Evolutionary conservation across 2,888 invertebrate genomes (phyloP), one percentile per base, ranked within the genome.

Genomic region (Melanotus villosus): DNA sequence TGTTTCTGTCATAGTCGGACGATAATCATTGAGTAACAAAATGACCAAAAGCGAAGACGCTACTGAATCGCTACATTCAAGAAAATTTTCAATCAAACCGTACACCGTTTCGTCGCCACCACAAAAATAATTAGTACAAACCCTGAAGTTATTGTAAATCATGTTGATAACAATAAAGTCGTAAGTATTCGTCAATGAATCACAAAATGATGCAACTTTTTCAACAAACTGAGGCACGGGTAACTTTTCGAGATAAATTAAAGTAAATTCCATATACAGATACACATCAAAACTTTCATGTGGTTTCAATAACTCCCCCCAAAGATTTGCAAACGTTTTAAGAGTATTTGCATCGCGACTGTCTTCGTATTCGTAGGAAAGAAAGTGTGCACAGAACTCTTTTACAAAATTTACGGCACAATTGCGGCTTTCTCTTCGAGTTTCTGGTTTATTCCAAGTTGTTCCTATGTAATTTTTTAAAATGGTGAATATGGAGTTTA

Each of bases 21-120:
- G 16, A 23, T 23, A 9, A 10, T 58, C 21, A 4, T 59, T 32
- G 10, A 68, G 41, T 21, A 68, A 54, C 19, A 68, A 59, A 54
- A 68, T 54, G 4, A 21, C 59, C 30, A 68, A 34, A 10, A 68
- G n/a, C 5, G 45, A 23, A 18, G 52, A 59, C 14, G 43, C 9
- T 10, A 59, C n/a, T 1, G 58, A 59, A 1, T 18, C 18, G 3
- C 12, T 16, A 0, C 54, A 10, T 12, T 52, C 5, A 10, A 54
- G n/a, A 19, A 64, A 16, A 26, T 9, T 54, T 21, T 64, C 64
- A 10, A 64, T 32, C 12, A 64, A 43, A 30, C 2, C 9, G 9
- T 41, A 54, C 12, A 10, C 14, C 0, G 19, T 19, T 2, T 21
- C 14, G 23, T 62, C 62, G 4, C 23, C 10, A 4, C n/a, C 5